These are phyloP conservation scores for Panurus biarmicus DNA, from an alignment of 2,113 vertebrate species.

Conservation along the genomic window DNA sequence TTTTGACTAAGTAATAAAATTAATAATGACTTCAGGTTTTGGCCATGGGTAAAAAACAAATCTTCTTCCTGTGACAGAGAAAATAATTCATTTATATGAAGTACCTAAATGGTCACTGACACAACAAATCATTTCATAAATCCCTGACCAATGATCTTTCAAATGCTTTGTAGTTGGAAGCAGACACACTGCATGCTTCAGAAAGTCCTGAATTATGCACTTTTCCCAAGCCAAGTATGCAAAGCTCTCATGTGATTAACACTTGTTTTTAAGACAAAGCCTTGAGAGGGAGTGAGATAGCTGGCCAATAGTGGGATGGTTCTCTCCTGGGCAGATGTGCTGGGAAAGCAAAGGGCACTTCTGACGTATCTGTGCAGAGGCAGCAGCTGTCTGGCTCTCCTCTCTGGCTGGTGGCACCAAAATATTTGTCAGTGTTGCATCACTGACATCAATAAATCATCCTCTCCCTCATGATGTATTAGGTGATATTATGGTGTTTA, in stretches of 20 bases:
- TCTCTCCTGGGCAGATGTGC: background rate
- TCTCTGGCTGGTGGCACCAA: background rate
- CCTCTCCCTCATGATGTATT: background rate
- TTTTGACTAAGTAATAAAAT: background rate
- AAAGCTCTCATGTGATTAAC: background rate
- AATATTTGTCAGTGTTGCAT: background rate
- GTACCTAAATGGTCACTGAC: background rate
- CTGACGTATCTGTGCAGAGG: background rate
- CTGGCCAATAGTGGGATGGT: fast-evolving
- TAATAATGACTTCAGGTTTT: conserved; percentile 1
- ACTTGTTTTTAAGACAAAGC: background rate
- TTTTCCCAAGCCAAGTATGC: background rate
- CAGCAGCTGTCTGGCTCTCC: background rate
- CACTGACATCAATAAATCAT: background rate
- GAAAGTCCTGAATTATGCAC: background rate
- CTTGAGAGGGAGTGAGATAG: background rate
- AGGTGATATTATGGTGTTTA: background rate
- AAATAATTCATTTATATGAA: background rate
- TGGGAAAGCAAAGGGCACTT: background rate
- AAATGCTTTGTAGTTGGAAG: background rate
- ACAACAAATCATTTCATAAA: background rate
- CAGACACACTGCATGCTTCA: background rate
- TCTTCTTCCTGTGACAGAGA: background rate
- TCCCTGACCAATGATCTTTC: background rate
- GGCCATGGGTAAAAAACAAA: background rate